A percentile compares a stretch with the other conserved stretches of the same genome.
Conservation (phyloP, 1,140 invertebrate species). For the Ericerus pela region DNA sequence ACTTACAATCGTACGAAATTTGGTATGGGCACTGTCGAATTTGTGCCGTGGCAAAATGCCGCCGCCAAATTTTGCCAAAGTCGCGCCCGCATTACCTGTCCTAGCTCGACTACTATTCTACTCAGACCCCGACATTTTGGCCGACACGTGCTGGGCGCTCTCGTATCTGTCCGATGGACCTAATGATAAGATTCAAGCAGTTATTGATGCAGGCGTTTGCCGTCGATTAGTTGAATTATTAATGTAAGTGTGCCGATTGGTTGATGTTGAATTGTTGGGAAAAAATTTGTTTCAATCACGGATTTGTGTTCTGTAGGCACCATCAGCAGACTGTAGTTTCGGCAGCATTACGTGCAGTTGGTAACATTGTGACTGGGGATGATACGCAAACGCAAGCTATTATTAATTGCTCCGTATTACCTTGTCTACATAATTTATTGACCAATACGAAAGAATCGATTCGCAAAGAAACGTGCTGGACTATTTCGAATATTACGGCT, state of each 20-base stretch:
- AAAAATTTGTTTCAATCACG: no score
- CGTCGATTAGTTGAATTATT: constrained; percentile 83
- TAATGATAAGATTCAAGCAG: constrained; percentile 95
- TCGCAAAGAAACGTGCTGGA: constrained; percentile 95
- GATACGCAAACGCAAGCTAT: constrained; percentile 93
- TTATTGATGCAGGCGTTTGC: constrained; percentile 92
- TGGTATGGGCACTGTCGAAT: constrained; percentile 95
- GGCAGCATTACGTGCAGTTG: constrained; percentile 84
- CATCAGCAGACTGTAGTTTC: constrained; percentile 82
- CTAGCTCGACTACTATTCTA: constrained; percentile 77
- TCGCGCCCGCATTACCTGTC: constrained; percentile 62
- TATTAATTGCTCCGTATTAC: constrained; percentile 77
- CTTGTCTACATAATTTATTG: constrained; percentile 68
- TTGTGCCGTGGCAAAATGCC: constrained; percentile 93
- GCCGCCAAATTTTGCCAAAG: constrained; percentile 79
- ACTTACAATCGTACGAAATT: constrained; percentile 87
- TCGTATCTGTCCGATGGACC: constrained; percentile 91
- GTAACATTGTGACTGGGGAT: constrained; percentile 96
- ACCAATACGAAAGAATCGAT: constrained; percentile 67
- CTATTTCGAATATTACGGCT: constrained; percentile 94
- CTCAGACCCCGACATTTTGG: constrained; percentile 76
- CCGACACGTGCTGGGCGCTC: constrained; percentile 91
- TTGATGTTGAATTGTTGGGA: no score
- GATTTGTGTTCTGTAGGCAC: constrained; percentile 51
- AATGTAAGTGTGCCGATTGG: no score